A percentile compares a stretch with the other conserved stretches of the same genome.
Conservation (phyloP, 2,797 vertebrate species). For the Malurus splendens region DNA sequence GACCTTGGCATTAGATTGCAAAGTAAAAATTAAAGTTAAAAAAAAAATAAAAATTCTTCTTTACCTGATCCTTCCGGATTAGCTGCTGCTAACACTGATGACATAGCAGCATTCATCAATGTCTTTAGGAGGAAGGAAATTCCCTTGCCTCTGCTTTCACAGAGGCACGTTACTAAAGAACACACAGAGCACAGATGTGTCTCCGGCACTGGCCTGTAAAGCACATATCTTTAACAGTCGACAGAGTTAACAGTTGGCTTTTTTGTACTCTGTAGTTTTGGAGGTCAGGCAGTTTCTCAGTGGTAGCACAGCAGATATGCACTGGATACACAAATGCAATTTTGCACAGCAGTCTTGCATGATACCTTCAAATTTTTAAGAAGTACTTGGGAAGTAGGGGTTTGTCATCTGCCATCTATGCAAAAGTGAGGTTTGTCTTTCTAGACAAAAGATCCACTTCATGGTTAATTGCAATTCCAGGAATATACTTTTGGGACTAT, state of each 20-base stretch:
- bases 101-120: not conserved
- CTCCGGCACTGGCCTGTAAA: not conserved
- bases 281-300: not conserved
- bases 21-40: not conserved
- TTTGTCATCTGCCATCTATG: not conserved
- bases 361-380: not conserved
- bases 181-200: not conserved
- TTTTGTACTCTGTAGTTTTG: not conserved
- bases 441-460: not conserved
- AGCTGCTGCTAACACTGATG: not conserved
- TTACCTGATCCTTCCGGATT: not conserved
- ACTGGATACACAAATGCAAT: not conserved
- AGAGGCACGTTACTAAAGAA: not conserved
- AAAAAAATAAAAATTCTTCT: not conserved
- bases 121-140: not conserved
- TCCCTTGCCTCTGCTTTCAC: not conserved
- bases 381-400: not conserved
- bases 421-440: not conserved
- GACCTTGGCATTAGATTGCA: not conserved
- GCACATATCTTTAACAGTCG: not conserved
- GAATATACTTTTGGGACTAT: not conserved
- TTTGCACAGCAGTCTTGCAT: not conserved
- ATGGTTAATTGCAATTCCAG: not conserved
- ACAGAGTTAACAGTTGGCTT: not conserved
- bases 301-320: not conserved